phyloP scores from a whole-genome alignment of 2,888 invertebrate species.

The Tethea ocularis region DNA sequence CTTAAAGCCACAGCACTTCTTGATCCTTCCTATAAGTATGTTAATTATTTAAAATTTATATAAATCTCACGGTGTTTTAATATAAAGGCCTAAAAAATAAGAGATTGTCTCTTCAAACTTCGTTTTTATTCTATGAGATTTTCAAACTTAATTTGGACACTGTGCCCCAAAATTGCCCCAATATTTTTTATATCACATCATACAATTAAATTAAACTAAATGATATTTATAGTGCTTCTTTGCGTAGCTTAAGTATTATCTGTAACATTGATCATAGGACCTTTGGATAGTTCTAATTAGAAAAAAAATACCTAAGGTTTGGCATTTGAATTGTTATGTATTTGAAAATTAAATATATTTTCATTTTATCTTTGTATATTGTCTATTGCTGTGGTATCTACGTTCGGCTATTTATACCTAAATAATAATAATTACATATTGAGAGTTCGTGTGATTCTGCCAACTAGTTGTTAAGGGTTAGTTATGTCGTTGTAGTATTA shows the following conservation, averaged over 20 bases:
- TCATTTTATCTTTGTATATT: slow-evolving; percentile 11
- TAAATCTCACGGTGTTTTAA: slow-evolving; percentile 10
- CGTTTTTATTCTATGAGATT: background rate
- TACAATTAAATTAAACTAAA: slow-evolving; percentile 28
- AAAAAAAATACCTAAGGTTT: background rate
- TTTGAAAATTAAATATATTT: slow-evolving; percentile 10
- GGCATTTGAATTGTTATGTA: slow-evolving; percentile 9
- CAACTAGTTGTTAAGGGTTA: slow-evolving; percentile 54
- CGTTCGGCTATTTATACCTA: slow-evolving; percentile 25
- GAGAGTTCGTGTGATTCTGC: slow-evolving; percentile 47
- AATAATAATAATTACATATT: slow-evolving; percentile 15
- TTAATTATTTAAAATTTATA: slow-evolving; percentile 17
- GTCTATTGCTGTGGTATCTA: slow-evolving; percentile 43
- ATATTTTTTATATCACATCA: slow-evolving; percentile 34
- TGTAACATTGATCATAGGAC: background rate
- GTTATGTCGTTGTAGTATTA: slow-evolving; percentile 44
- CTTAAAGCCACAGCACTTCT: slow-evolving; percentile 10
- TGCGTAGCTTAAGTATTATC: background rate
- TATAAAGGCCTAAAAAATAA: background rate
- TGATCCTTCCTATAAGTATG: background rate
- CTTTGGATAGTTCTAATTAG: background rate
- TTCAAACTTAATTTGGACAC: background rate
- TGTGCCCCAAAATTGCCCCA: slow-evolving; percentile 45
- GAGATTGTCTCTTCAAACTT: background rate
- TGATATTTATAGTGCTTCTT: slow-evolving; percentile 15